A percentile compares a stretch with the other conserved stretches of the same genome.
Conservation (phyloP, 1,140 invertebrate species). For the Zelostemma sp. region DNA sequence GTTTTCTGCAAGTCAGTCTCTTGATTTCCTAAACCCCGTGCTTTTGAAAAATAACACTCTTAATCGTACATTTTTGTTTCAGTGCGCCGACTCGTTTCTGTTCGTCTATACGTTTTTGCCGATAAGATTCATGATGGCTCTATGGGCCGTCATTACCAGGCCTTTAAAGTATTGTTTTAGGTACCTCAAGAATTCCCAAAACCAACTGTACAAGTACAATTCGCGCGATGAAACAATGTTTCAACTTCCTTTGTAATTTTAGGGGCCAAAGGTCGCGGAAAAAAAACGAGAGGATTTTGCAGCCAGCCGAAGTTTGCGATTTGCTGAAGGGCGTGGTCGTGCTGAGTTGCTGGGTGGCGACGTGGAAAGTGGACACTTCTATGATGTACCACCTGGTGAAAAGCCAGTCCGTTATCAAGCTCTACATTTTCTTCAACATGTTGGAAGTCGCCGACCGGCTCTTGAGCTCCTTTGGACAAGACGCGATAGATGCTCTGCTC, state of each 20-base stretch:
- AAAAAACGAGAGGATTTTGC: slow-evolving; percentile 72
- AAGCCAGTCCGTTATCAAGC: slow-evolving; percentile 98
- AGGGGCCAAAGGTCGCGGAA: slow-evolving; percentile 51
- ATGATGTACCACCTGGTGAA: slow-evolving; percentile 99
- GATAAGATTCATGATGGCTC: slow-evolving; percentile 87
- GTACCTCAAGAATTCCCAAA: too few species aligned
- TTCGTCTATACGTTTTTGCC: slow-evolving; percentile 99
- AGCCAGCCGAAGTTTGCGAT: slow-evolving; percentile 96
- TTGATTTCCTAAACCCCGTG: neutral
- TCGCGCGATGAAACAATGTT: too few species aligned
- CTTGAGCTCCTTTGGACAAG: slow-evolving; percentile 98
- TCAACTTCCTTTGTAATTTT: slow-evolving; percentile 3
- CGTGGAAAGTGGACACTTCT: slow-evolving; percentile 95
- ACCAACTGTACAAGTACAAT: too few species aligned
- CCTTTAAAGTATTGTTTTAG: slow-evolving; percentile 81
- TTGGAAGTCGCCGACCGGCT: slow-evolving; percentile 96
- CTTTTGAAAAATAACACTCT: slow-evolving; percentile 1
- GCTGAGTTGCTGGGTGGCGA: slow-evolving; percentile 84
- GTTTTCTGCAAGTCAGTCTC: slow-evolving; percentile 84
- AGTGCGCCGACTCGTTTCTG: slow-evolving; percentile 98
- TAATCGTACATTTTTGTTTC: slow-evolving; percentile 49
- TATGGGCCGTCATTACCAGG: slow-evolving; percentile 83
- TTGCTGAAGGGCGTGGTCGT: slow-evolving; percentile 93
- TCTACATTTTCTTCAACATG: slow-evolving; percentile 99
- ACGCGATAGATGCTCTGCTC: slow-evolving; percentile 96